phyloP scores from a whole-genome alignment of 2,888 invertebrate species.

The Harmothoe impar region DNA sequence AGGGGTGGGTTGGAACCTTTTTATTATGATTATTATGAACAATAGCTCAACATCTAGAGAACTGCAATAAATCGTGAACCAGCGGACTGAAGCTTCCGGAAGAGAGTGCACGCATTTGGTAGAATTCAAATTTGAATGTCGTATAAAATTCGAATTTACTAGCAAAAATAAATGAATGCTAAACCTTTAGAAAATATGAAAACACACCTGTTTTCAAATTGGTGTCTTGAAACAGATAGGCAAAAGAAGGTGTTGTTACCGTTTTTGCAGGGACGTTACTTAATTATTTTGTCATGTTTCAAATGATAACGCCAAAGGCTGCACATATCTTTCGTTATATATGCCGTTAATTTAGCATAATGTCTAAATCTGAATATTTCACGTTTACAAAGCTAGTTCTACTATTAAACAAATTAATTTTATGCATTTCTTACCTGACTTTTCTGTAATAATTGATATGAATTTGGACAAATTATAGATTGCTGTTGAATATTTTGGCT shows the following conservation, averaged over 20 bases:
- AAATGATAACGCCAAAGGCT: conserved; percentile 30
- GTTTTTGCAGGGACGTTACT: conserved; percentile 33
- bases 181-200: conserved; percentile 36
- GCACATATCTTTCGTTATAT: neutral
- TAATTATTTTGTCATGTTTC: neutral
- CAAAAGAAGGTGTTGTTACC: conserved; percentile 33
- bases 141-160: conserved; percentile 47
- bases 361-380: no score
- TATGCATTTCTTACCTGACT: no score
- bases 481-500: neutral
- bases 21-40: neutral
- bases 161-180: conserved; percentile 30
- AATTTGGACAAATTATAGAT: no score
- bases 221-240: conserved; percentile 55
- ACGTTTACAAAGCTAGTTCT: no score
- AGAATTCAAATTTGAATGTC: conserved; percentile 35
- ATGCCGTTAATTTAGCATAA: no score
- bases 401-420: no score
- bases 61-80: conserved; percentile 6
- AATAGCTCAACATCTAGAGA: conserved; percentile 15
- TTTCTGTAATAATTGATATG: no score
- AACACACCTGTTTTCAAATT: conserved; percentile 57
- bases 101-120: neutral
- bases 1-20: neutral
- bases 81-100: neutral